Conservation (phyloP, 2,113 vertebrate genomes). For the Puffinus mauretanicus region DNA sequence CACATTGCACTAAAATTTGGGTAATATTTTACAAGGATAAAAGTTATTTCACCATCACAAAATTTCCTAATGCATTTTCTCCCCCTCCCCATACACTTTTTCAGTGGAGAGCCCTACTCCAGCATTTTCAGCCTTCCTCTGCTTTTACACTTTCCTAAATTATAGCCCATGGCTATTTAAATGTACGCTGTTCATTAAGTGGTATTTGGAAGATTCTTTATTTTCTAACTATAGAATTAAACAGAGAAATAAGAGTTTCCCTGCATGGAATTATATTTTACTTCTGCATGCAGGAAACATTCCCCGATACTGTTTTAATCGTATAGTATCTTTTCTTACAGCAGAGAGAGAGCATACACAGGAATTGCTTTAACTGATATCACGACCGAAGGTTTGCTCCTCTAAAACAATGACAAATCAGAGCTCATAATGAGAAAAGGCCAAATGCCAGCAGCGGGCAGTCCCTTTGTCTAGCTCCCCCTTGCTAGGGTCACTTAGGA, state of each 20-base stretch:
- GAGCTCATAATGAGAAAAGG: not conserved
- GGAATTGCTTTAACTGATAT: not conserved
- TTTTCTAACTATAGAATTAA: conserved; percentile 28
- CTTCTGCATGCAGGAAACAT: not conserved
- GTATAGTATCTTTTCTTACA: not conserved
- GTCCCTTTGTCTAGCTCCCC: not conserved
- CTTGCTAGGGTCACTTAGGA: not conserved
- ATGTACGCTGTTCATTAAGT: conserved; percentile 32
- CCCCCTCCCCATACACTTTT: not conserved
- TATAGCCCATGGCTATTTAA: conserved; percentile 34
- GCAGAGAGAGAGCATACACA: not conserved
- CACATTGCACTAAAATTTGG: conserved; percentile 57
- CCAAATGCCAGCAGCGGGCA: not conserved
- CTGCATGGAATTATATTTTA: conserved; percentile 10
- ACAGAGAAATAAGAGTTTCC: not conserved
- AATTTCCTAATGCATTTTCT: conserved; percentile 9
- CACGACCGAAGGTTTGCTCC: not conserved
- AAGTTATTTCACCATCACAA: conserved; percentile 57
- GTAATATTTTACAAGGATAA: conserved; percentile 52
- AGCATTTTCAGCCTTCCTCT: conserved; percentile 21
- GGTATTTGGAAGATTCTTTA: conserved; percentile 26
- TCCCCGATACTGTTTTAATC: not conserved
- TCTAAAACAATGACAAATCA: not conserved
- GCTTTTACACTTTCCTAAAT: conserved; percentile 35
- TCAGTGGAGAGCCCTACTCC: conserved; percentile 10